Evolutionary conservation across 2,888 invertebrate genomes (phyloP).

Genomic region (Meiosimyza decipiens): DNA sequence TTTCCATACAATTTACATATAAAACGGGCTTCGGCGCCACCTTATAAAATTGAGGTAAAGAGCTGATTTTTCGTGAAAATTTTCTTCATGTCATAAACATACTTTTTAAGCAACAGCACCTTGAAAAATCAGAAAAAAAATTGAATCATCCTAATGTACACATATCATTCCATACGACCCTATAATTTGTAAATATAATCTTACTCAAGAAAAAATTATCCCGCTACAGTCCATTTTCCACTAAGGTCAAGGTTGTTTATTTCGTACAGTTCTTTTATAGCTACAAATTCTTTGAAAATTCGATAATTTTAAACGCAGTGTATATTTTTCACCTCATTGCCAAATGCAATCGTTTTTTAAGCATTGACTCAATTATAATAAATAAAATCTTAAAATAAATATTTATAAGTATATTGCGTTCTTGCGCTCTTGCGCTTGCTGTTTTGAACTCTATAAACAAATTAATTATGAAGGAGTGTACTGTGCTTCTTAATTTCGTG

Average conservation of each 20-base stretch:
- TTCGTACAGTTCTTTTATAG: neutral
- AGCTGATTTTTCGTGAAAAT: no score
- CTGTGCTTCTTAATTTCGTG: neutral
- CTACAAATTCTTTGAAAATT: neutral
- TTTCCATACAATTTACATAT: no score
- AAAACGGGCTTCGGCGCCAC: no score
- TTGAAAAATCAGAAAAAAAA: no score
- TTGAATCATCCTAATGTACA: no score
- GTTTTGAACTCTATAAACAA: constrained; percentile 14
- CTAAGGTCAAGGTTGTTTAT: constrained; percentile 40
- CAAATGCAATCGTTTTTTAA: constrained; percentile 25
- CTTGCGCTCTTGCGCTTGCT: no score
- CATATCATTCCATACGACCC: no score
- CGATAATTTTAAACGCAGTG: neutral
- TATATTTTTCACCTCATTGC: constrained; percentile 19
- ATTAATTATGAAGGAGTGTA: neutral
- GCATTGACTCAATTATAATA: neutral
- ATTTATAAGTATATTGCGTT: constrained; percentile 5
- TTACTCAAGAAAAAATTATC: neutral
- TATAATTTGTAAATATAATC: no score
- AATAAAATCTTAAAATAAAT: constrained; percentile 17
- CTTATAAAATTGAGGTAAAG: no score
- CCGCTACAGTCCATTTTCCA: neutral
- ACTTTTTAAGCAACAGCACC: no score
- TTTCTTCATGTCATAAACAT: no score